Percentiles rank a stretch among this genome's conserved stretches.
phyloP scores from a whole-genome alignment of 2,888 invertebrate genomes.

The Sphinx pinastri region DNA sequence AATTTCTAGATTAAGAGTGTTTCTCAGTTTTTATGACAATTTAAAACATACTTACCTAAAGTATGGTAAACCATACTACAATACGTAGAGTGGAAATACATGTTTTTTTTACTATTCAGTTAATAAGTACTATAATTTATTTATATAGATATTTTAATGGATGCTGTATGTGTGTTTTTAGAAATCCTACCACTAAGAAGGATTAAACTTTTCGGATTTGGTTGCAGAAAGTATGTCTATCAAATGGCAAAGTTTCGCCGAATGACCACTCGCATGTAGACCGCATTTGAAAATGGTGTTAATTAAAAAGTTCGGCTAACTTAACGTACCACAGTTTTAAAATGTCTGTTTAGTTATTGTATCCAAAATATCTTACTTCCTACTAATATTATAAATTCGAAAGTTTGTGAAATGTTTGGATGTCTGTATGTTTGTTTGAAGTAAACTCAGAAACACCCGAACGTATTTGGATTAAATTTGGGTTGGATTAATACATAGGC shows the following conservation, averaged over 20 bases:
- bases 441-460: too few relatives aligned
- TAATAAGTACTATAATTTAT: too few relatives aligned
- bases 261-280: not conserved
- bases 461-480: too few relatives aligned
- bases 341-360: not conserved
- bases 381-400: not conserved
- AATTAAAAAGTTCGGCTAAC: not conserved
- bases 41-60: too few relatives aligned
- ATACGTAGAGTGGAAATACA: too few relatives aligned
- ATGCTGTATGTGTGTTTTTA: not conserved
- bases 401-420: too few relatives aligned
- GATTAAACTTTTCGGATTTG: conserved; percentile 4
- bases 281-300: not conserved
- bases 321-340: not conserved
- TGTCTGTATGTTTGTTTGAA: too few relatives aligned
- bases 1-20: too few relatives aligned
- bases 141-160: not conserved
- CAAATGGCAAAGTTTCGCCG: conserved; percentile 5
- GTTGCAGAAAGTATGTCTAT: not conserved
- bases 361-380: not conserved
- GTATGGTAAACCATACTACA: too few relatives aligned
- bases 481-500: too few relatives aligned
- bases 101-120: too few relatives aligned
- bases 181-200: conserved; percentile 8
- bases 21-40: too few relatives aligned